Evolutionary conservation across 2,113 vertebrate genomes (phyloP).

Genomic region (Cygnus atratus): DNA sequence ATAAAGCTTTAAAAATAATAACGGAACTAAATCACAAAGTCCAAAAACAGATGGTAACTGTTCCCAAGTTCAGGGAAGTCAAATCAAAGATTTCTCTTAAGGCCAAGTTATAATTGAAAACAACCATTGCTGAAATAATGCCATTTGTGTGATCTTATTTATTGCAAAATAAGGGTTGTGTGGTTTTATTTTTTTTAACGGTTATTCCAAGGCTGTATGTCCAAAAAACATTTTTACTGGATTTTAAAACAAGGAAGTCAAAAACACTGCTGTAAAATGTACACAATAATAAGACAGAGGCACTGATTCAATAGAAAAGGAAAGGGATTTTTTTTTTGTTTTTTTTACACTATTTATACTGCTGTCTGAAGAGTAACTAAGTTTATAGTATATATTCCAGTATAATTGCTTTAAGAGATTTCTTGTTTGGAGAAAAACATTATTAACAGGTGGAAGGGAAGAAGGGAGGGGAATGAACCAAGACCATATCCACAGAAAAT

Average conservation of each 20-base stretch:
- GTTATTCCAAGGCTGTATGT: background rate
- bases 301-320: background rate
- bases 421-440: background rate
- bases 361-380: background rate
- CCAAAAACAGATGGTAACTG: background rate
- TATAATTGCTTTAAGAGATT: background rate
- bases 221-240: background rate
- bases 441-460: background rate
- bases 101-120: background rate
- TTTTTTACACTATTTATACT: background rate
- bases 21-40: background rate
- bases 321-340: too few species aligned
- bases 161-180: background rate
- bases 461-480: background rate
- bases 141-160: background rate
- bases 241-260: background rate
- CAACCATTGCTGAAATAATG: background rate
- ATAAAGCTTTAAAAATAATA: background rate
- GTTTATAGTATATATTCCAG: background rate
- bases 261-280: background rate
- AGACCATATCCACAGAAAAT: background rate
- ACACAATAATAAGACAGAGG: background rate
- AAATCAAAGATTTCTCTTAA: background rate
- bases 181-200: background rate
- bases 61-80: background rate